Base-by-base conservation (phyloP, 30 jellyfish, hydroid and myxozoan species). In the Catostylus mosaicus region DNA sequence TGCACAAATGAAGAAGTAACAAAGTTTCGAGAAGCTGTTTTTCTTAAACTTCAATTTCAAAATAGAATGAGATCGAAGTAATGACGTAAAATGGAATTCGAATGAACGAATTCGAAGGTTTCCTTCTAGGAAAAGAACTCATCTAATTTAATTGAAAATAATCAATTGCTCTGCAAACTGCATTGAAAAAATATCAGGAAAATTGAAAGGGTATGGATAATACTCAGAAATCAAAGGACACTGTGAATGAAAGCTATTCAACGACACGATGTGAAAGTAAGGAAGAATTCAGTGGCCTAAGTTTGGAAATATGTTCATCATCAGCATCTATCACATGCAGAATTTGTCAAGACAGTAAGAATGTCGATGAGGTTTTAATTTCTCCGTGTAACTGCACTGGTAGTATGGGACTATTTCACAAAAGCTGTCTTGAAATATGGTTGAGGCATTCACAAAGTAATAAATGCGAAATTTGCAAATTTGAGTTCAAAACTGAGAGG, bases 341-440 rank as follows among this genome's bases (percentile, higher is more conserved):
- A 71, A 90, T 90, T 30, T 90, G 97, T 43, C 97, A 90, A 73
- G 97, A 90, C 54, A 71, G 82, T 27, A 76, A 81, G 38, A 73
- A 62, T 57, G 60, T 68, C 30, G 38, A 62, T 29, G 95, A 90
- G 40, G 66, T 69, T 9, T 67, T 90, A 35, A 78, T 90, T 35
- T 76, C 96, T 20, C 97, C 97, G 7, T 90, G 97, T 69, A 46
- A 30, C 24, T 90, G 97, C 60, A 14, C 93, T 43, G 97, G 97
- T 12, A 90, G 94, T 43, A 90, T 90, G 96, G 97, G 96, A 12
- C 74, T 64, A 7, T 26, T 90, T 30, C 97, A 90, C 67, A 54
- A 78, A 30, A 67, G 51, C 40, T 90, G 97, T 79, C 87, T 90
- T n/a, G 97, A 90, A 79, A 78, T 51, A 73, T 90, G 97, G 97